Evolutionary conservation across 2,797 vertebrate genomes (phyloP), one percentile per base, ranked within the genome.

Genomic region (Halcyon chelicuti): DNA sequence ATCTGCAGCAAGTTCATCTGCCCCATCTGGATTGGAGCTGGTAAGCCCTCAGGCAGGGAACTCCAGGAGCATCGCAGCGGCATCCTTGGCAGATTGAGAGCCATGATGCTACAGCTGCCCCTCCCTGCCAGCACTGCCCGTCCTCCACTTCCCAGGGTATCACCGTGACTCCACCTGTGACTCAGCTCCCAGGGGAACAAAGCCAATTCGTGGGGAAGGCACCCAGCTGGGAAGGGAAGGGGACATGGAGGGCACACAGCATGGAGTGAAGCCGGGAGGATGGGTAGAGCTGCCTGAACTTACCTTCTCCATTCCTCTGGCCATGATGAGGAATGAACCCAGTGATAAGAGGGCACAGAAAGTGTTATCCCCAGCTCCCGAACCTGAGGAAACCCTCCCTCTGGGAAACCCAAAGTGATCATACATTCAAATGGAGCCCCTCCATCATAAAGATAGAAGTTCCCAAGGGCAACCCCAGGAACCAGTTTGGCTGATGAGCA

Each of bases 11-110:
- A 23, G 29, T 61, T 65, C 35, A 21, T 42, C 51, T 1, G 1
- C 21, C 51, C 63, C 55, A 17, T 49, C 28, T 11, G 1, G 3
- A 19, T 4, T 0, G 0, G 52, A 87, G 15, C 28, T 10, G 8
- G 29, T 0, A 8, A 71, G 52, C 11, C n/a, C 44, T 61, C 17
- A 19, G n/a, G 31, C 8, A 22, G 49, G 65, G 65, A 95, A 39
- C 2, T 2, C 0, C 2, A 49, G 68, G 54, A 86, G 10, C 58
- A 42, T 49, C 81, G 35, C 22, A 4, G 51, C 2, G 14, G 40
- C 71, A 37, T 60, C 26, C 55, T 60, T 33, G 16, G 62, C 7
- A 8, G 70, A 83, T 0, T 23, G 11, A 91, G 67, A 0, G 8
- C n/a, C 0, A 0, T 9, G 46, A 72, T 78, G 51, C 37, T 46